Base-by-base conservation (phyloP, 2,888 invertebrate genomes). In the Hylaea fasciaria region DNA sequence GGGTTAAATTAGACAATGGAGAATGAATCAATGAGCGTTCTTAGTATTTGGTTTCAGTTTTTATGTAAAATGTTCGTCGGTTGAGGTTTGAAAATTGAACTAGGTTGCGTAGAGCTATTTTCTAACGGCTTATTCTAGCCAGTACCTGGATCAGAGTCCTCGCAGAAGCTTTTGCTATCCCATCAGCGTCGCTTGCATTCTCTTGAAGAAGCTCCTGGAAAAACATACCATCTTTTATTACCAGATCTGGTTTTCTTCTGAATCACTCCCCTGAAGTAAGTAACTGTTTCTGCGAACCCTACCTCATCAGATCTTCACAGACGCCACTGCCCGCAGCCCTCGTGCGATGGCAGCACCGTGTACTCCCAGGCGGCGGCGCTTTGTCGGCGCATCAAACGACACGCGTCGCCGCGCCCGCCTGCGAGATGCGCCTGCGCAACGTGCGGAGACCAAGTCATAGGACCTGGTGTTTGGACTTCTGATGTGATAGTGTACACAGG, bases 331-430 rank as follows among this genome's bases (percentile, higher is more conserved):
- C 49, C 45, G 47, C 53, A 48, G 49, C 40, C 57, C 53, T 46
- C 55, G 55, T 56, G 47, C 82, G 82, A 81, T 83, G 72, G 40
- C 63, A 63, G 58, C 58, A 37, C 44, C 57, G 60, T 49, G 54
- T 49, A 48, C 57, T 35, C 62, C 73, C 72, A 74, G 78, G 80
- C 85, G 85, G 84, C 77, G 67, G 59, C 56, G 40, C 88, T 90
- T 91, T 90, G 90, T 88, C 90, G 91, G 90, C 81, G 71, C 71
- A 78, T 88, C 90, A 91, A 91, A 91, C 77, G 80, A 77, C 80
- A 81, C 78, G 84, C 82, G 78, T 76, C 81, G 77, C 81, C 76
- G 78, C 81, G 73, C 69, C 74, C 69, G 69, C 71, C 66, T 72
- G 70, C 58, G 72, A 70, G 66, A 58, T 71, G 80, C 73, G 76